Base-by-base conservation (phyloP, 1,140 invertebrate species). In the Diachasmimorpha longicaudata region DNA sequence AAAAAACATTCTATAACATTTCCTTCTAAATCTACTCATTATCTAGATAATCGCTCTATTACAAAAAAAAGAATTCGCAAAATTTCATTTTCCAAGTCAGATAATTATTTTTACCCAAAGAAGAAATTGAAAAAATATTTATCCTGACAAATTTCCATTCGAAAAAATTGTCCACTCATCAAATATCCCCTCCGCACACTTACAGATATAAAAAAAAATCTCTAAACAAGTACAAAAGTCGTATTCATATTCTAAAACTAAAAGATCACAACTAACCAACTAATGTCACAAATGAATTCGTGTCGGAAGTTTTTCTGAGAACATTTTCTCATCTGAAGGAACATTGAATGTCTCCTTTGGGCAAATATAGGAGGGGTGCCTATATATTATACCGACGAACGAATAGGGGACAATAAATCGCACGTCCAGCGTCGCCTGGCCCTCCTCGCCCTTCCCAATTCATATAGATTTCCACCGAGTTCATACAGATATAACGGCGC, bases 401-500 rank as follows among this genome's bases (percentile, higher is more conserved):
- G 36, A 68, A 68, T 37, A 66, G 42, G 13, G 46, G 58, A 31
- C 23, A 63, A 55, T 63, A 74, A 52, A 71, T 78, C 66, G 69
- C 52, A 21, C 23, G 37, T 36, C n/a, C 67, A 46, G 36, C 37
- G 42, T 46, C 71, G 72, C 44, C 16, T 66, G 19, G 39, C 23
- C 14, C 72, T 46, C 52, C 63, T 44, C 25, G 36, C n/a, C 11
- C 36, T 14, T 68, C 23, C 44, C 48, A 52, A 52, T 52, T 52
- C 48, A 52, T 52, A 52, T 52, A 52, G 4, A 52, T 52, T 52
- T 52, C 19, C 16, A n/a, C 48, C 14, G 48, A n/a, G 14, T 19
- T 1, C 11, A 48, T 21, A 16, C 55, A 55, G 48, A 31, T 72
- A 46, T 39, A 44, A 44, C 68, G 25, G 11, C 39, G 39, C 48